Base-by-base conservation (phyloP, 2,888 invertebrate species). In the Cremastobaeus sp. region DNA sequence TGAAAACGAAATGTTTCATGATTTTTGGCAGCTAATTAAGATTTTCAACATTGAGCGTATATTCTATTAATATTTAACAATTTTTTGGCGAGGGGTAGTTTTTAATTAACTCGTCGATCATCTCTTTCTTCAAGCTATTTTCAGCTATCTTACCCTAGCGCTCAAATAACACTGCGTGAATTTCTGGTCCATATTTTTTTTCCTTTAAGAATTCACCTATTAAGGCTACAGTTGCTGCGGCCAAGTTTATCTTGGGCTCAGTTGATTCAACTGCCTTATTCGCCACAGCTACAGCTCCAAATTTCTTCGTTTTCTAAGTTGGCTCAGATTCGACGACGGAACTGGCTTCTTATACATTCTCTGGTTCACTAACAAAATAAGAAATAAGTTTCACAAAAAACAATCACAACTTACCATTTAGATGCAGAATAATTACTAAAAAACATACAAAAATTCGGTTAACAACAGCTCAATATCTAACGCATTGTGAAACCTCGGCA, bases 51-150 rank as follows among this genome's bases (percentile, higher is more conserved):
- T 55, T 39, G 3, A 55, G 55, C 1, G 2, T 41, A 14, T 39
- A 41, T 1, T 17, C 55, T n/a, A 17, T n/a, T 11, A 55, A 55
- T 5, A 39, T 5, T 12, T 17, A 20, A 6, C 37, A 55, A 17
- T 55, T 55, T 52, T 37, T 35, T 6, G 52, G 52, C 5, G 52
- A 20, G 5, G 52, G 35, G 14, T 52, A 35, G 2, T 35, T 4
- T 21, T 20, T 52, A 4, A 20, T n/a, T 6, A 52, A 12, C 14
- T 35, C 1, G 8, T 52, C 52, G 2, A 21, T 18, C 6, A 21
- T 9, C 17, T 54, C 54, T 17, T 54, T 54, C 9, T 18, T 28
- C 15, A 39, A 11, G 1, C 54, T 39, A 1, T 54, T 41, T 11
- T 12, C 3, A n/a, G 15, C 15, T 5, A 54, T 39, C 39, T 21